Evolutionary conservation across 2,797 vertebrate species (phyloP).

Genomic region (Sebastes dallii): DNA sequence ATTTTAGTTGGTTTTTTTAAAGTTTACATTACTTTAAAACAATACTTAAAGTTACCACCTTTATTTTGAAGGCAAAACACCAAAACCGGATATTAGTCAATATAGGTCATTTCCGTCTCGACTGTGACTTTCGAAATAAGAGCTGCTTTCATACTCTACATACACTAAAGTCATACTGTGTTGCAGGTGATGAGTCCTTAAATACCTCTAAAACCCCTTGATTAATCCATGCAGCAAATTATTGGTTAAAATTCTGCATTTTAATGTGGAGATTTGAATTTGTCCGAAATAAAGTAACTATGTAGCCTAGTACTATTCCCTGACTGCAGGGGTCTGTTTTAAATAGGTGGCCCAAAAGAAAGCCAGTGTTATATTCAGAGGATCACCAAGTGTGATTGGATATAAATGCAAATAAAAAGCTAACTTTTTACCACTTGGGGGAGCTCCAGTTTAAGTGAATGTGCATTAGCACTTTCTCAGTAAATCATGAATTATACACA

Average conservation of each 20-base stretch:
- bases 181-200: not conserved
- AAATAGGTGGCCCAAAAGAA: not conserved
- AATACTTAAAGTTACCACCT: accelerated
- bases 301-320: not conserved
- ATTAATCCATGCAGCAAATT: not conserved
- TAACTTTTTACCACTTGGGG: not conserved
- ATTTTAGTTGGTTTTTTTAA: accelerated
- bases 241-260: not conserved
- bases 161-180: not conserved
- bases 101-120: not conserved
- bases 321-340: not conserved
- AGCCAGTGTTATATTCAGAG: not conserved
- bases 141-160: not conserved
- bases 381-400: not conserved
- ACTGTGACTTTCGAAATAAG: constrained; percentile 24
- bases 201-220: not conserved
- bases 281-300: not conserved
- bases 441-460: not conserved
- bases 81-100: not conserved
- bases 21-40: not conserved
- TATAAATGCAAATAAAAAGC: not conserved
- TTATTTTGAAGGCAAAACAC: constrained; percentile 10
- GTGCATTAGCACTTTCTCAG: not conserved
- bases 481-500: not conserved
- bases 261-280: not conserved